These are phyloP conservation scores for Archips xylosteana DNA, from an alignment of 2,888 invertebrate genomes.

Conservation along the genomic window DNA sequence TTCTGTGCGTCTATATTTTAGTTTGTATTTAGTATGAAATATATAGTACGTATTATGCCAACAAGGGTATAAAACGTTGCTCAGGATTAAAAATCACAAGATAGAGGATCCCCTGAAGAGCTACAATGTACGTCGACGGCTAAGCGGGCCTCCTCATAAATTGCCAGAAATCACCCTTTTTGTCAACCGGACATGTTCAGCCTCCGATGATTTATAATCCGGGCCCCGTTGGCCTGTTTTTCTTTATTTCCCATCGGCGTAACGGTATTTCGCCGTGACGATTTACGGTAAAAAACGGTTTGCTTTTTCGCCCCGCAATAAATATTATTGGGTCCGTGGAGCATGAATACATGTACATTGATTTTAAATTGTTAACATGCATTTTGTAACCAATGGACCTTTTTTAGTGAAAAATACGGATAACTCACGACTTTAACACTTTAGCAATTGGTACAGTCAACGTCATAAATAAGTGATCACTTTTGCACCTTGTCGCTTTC, in stretches of 20 bases:
- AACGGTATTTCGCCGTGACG: conserved; percentile 39
- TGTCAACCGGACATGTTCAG: conserved; percentile 42
- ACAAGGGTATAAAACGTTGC: not conserved
- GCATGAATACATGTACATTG: conserved; percentile 2
- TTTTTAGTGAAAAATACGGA: too few relatives aligned
- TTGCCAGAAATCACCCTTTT: conserved; percentile 41
- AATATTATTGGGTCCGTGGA: not conserved
- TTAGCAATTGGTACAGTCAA: too few relatives aligned
- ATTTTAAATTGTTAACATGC: conserved; percentile 5
- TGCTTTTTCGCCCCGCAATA: conserved; percentile 22
- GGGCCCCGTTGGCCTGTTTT: conserved; percentile 34
- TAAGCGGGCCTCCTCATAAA: conserved; percentile 25
- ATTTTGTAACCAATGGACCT: not conserved
- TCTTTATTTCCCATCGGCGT: conserved; percentile 36
- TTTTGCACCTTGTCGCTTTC: too few relatives aligned
- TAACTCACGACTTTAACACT: too few relatives aligned
- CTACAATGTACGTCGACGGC: not conserved
- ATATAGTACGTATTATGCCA: too few relatives aligned
- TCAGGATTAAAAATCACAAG: not conserved
- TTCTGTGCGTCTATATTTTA: too few relatives aligned
- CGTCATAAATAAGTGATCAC: too few relatives aligned
- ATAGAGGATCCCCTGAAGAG: conserved; percentile 6
- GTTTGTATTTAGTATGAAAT: too few relatives aligned
- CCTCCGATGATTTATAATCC: conserved; percentile 38
- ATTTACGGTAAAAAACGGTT: conserved; percentile 36